Evolutionary conservation across 2,113 vertebrate species (phyloP), one percentile per base, ranked within the genome.

Genomic region (Marmota flaviventris): DNA sequence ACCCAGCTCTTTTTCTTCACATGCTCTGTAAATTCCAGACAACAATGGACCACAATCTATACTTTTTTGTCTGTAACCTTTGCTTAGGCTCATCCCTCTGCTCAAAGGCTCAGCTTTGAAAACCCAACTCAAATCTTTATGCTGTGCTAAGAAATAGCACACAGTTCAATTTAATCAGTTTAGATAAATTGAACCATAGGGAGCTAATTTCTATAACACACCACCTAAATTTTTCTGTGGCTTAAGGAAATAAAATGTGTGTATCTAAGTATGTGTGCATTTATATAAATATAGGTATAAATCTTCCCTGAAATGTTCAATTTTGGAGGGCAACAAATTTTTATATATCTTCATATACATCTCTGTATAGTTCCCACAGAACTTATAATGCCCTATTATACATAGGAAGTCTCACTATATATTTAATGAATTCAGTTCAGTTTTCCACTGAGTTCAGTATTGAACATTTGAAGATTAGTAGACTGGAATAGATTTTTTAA

Each of bases 401-500:
- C 32, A 79, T 76, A 78, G 34, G 22, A 93, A 93, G 48, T 14
- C 29, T 84, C 45, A 58, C 20, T 72, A 85, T 61, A 53, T 73
- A 32, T 75, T 65, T 94, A 78, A 42, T 81, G 29, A 73, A 92
- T 58, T 58, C 5, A 83, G 39, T 56, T 93, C 37, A 27, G 12
- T 94, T 85, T 75, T 82, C 39, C 22, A 91, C 61, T 89, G 34
- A 77, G 29, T 89, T 86, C 56, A 63, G n/a, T 48, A 67, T 1
- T 88, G 65, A 94, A 93, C 94, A 92, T 69, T 77, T 83, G 25
- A 85, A 77, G 51, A 85, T 82, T 61, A 29, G 95, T 42, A 92
- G 37, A 12, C 24, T 79, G 6, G 27, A 32, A 12, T 69, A 14
- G 65, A 61, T 58, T 58, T 83, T n/a, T 73, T 12, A 65, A 39